Conservation (phyloP, 2,888 invertebrate species). For the Xestia ashworthii region DNA sequence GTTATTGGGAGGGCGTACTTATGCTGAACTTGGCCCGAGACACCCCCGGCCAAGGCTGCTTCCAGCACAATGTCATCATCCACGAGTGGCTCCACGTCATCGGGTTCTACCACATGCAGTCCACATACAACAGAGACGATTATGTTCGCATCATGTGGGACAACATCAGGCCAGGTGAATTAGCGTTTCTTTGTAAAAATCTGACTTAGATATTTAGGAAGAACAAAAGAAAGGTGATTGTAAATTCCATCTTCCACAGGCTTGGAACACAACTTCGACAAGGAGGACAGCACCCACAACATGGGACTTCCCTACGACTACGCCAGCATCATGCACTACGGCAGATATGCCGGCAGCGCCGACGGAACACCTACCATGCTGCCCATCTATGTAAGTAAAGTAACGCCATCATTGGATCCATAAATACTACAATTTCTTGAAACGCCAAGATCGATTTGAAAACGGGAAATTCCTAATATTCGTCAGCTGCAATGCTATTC, state of each 20-base stretch:
- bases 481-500: not conserved
- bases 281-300: conserved; percentile 90
- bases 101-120: conserved; percentile 81
- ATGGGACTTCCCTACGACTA: conserved; percentile 92
- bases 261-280: conserved; percentile 85
- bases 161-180: conserved; percentile 90
- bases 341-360: conserved; percentile 90
- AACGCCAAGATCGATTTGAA: not conserved
- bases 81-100: conserved; percentile 91
- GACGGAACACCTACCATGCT: conserved; percentile 91
- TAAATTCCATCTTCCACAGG: conserved; percentile 57
- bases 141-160: conserved; percentile 92
- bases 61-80: conserved; percentile 90
- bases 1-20: conserved; percentile 77
- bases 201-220: too few species aligned
- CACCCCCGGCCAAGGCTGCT: conserved; percentile 85
- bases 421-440: not conserved
- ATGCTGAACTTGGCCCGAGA: conserved; percentile 80
- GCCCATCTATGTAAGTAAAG: conserved; percentile 77
- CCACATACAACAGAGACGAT: conserved; percentile 73
- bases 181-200: not conserved
- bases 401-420: not conserved
- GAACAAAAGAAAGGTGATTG: too few species aligned
- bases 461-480: not conserved
- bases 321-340: conserved; percentile 92